Evolutionary conservation across 1,140 invertebrate genomes (phyloP), one percentile per base, ranked within the genome.

Genomic region (Drosophila aff.): DNA sequence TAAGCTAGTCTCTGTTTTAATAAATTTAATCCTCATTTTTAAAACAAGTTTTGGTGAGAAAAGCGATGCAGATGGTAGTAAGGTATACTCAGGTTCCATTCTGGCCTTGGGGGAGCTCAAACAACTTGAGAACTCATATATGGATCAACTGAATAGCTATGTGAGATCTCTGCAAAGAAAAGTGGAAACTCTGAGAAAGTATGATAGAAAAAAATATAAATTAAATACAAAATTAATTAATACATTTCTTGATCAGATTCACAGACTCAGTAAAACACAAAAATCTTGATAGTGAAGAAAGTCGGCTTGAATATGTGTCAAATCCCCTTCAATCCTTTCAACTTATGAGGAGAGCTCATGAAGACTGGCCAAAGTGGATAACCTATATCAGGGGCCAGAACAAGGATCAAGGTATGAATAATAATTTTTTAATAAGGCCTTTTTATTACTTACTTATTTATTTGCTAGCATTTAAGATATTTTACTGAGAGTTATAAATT

Each of bases 351-450:
- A 26, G 73, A 47, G 40, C 55, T 3, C 33, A 59, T 41, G 26
- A 60, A 44, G 73, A 77, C 21, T 77, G 75, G 73, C 44, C 43
- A 11, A 78, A 78, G n/a, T 33, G 49, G 13, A 38, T 52, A 8
- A 8, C 21, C 11, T 78, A 49, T 23, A 62, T 78, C 3, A 62
- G 15, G 10, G 18, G 38, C 26, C 16, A 26, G 21, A n/a, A 31
- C 15, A 11, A 6, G 15, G 3, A 9, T 0, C 36, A 50, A 10
- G 53, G 73, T 75, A 33, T 28, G 3, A 9, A n/a, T 16, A 10
- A 16, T 15, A 43, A 46, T 46, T 47, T 1, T 16, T 3, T 23
- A 23, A 44, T 11, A 16, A 40, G 11, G 0, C 4, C 0, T 11
- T 36, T 13, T 36, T 13, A 13, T 36, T 11, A 4, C 4, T 11